phyloP scores from a whole-genome alignment of 1,140 invertebrate genomes.

The Halictus rubicundus region DNA sequence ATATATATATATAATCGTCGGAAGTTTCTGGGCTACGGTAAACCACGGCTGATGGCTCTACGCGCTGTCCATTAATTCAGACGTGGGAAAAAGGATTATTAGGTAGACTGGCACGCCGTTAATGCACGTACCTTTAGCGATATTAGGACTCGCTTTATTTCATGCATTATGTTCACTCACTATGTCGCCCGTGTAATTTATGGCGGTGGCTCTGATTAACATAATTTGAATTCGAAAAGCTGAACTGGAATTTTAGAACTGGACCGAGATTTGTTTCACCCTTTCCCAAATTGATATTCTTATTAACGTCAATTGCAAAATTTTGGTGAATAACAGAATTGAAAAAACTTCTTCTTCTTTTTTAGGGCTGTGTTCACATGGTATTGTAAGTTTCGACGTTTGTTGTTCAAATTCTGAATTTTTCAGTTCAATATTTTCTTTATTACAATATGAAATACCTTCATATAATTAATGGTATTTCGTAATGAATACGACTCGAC shows the following conservation, averaged over 20 bases:
- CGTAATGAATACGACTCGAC: background rate
- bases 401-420: too few relatives aligned
- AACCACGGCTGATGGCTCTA: constrained; percentile 17
- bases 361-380: too few relatives aligned
- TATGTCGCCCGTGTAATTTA: background rate
- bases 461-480: too few relatives aligned
- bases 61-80: constrained; percentile 25
- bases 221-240: background rate
- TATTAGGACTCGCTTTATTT: constrained; percentile 18
- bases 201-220: background rate
- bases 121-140: constrained; percentile 18
- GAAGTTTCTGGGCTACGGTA: constrained; percentile 18
- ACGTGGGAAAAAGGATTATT: constrained; percentile 44
- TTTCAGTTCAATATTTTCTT: too few relatives aligned
- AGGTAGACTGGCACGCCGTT: constrained; percentile 15
- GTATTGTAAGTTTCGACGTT: too few relatives aligned
- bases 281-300: too few relatives aligned
- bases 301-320: too few relatives aligned
- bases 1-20: background rate
- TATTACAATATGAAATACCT: too few relatives aligned
- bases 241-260: too few relatives aligned
- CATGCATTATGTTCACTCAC: background rate
- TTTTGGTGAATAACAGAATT: too few relatives aligned
- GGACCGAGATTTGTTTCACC: too few relatives aligned
- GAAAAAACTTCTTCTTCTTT: too few relatives aligned